Conservation (phyloP, 2,113 vertebrate species). For the Daubentonia madagascariensis region DNA sequence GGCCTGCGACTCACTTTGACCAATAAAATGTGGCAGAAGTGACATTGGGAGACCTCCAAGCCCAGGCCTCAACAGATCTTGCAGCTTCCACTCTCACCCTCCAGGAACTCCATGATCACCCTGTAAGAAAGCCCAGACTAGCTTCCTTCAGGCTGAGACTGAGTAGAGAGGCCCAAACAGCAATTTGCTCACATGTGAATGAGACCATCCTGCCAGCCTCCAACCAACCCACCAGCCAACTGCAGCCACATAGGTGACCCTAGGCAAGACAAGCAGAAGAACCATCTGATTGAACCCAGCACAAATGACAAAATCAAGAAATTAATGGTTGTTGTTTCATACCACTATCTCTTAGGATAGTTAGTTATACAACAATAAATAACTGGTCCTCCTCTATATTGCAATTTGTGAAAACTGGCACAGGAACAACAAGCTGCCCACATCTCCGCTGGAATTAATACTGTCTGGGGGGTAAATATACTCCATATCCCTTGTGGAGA, state of each 20-base stretch:
- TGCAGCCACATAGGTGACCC: background rate
- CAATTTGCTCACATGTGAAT: background rate
- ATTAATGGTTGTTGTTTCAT: background rate
- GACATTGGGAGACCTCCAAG: background rate
- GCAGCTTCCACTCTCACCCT: background rate
- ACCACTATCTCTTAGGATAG: accelerated
- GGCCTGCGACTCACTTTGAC: background rate
- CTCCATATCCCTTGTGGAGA: background rate
- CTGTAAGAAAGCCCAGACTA: background rate
- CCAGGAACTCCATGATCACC: background rate
- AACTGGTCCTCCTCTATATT: background rate
- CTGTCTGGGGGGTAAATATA: constrained; percentile 63
- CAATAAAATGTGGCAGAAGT: background rate
- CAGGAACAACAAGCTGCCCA: background rate
- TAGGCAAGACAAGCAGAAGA: background rate
- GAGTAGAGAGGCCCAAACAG: background rate
- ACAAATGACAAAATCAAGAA: background rate
- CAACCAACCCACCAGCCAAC: too few species aligned
- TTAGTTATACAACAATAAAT: background rate
- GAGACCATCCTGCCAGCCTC: background rate
- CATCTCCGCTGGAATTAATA: background rate
- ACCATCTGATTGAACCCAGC: background rate
- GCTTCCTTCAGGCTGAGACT: background rate
- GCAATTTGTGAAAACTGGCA: background rate
- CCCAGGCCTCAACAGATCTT: background rate